phyloP scores from a whole-genome alignment of 2,113 vertebrate genomes.

The Asarcornis scutulata region DNA sequence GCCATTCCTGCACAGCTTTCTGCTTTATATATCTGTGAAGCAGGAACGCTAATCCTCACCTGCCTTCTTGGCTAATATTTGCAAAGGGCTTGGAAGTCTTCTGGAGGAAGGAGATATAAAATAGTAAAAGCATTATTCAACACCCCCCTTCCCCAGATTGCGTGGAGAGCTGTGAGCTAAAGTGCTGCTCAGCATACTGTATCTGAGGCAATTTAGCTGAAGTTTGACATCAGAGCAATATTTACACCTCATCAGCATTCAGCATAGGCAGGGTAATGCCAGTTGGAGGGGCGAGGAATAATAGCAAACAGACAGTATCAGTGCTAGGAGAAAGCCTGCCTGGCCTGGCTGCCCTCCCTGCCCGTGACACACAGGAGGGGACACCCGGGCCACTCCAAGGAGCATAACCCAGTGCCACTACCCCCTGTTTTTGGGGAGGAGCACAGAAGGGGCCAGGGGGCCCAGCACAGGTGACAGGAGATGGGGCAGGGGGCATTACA shows the following conservation, averaged over 20 bases:
- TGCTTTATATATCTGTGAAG: neutral
- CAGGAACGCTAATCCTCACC: neutral
- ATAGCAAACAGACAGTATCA: neutral
- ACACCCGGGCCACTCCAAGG: accelerated
- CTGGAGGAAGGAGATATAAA: neutral
- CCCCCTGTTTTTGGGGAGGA: neutral
- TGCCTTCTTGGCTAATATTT: accelerated
- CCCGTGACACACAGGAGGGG: accelerated
- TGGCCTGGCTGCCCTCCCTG: neutral
- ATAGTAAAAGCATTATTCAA: neutral
- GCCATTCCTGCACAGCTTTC: neutral
- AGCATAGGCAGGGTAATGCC: neutral
- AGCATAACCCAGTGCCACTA: neutral
- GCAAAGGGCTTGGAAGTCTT: neutral
- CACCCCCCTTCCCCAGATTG: neutral
- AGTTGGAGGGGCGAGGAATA: accelerated
- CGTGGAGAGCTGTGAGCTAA: neutral
- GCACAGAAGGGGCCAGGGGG: neutral
- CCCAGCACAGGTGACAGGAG: accelerated
- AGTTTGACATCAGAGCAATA: neutral
- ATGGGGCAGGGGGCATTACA: neutral
- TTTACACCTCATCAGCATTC: neutral
- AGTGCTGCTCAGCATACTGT: neutral
- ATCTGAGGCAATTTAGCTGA: neutral
- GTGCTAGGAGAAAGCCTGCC: accelerated